Evolutionary conservation across 1,140 invertebrate genomes (phyloP), one percentile per base, ranked within the genome.

Genomic region (Acarapis woodi): DNA sequence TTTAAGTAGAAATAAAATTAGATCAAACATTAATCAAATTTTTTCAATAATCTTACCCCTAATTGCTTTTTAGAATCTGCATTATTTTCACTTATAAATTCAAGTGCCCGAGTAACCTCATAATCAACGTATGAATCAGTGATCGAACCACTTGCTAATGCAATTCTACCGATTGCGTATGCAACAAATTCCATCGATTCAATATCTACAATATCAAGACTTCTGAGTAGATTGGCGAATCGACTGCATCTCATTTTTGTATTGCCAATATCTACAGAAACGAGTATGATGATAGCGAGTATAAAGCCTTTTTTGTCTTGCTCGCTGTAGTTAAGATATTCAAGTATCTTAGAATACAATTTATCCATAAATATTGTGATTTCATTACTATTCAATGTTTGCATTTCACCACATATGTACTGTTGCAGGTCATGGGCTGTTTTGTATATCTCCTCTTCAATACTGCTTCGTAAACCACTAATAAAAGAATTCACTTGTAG

Each of bases 141-240:
- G 53, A 82, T 82, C 0, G 79, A 80, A 12, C 82, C 85, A 15
- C 79, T 85, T 5, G 80, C 74, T 10, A 80, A 60, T 2, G 82
- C 82, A 32, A 94, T 56, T 44, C 76, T 74, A 1, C 83, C 85
- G 43, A 93, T 71, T 6, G 85, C 85, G 51, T 78, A 80, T 12
- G 83, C 80, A n/a, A 82, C 77, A 40, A 90, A 62, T 59, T 93
- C 83, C 74, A 93, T 88, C 0, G 93, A 76, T 26, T 70, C 69
- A 1, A 73, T 69, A 62, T 96, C 85, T 44, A 67, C 73, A 23
- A 90, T 55, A n/a, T 26, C 25, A 16, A 87, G 56, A 53, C 83
- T 85, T 37, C 83, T 63, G 9, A 94, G 56, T 46, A 87, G 85
- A 56, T 88, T 90, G 0, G 79, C 74, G 62, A 88, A 93, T 42